Conservation (phyloP, 2,797 vertebrate species). For the Gobio occitaniae region DNA sequence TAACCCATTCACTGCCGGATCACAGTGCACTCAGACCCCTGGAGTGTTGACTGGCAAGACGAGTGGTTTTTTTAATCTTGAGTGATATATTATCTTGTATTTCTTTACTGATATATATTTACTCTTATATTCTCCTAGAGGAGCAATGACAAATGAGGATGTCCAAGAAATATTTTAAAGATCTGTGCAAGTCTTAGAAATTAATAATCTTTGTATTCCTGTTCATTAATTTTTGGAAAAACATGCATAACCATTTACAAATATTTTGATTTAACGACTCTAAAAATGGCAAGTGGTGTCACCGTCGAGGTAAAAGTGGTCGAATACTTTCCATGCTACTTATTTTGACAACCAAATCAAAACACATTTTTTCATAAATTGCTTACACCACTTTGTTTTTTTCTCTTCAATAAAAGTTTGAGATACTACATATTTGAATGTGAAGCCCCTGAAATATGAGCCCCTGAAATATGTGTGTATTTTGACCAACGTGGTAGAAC, state of each 20-base stretch:
- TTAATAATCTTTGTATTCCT: neutral
- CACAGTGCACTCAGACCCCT: neutral
- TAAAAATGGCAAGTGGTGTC: neutral
- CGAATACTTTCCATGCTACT: neutral
- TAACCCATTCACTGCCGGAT: slow-evolving; percentile 57
- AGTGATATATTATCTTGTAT: neutral
- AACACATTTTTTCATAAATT: neutral
- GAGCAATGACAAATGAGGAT: neutral
- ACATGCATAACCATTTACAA: neutral
- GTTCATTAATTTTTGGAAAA: neutral
- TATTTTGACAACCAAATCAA: neutral
- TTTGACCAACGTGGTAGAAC: neutral
- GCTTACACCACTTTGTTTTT: neutral
- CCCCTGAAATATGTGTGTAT: neutral
- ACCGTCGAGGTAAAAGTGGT: neutral
- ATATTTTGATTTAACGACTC: neutral
- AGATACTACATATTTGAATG: too few relatives aligned
- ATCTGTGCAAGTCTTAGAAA: neutral
- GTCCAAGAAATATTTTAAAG: neutral
- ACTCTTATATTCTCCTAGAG: neutral
- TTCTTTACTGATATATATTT: neutral
- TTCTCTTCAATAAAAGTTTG: too few relatives aligned
- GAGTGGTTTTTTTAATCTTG: neutral
- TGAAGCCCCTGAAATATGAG: neutral
- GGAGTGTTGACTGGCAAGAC: neutral